These are phyloP conservation scores for Endomychus coccineus DNA, from an alignment of 2,888 invertebrate species.

Conservation along the genomic window DNA sequence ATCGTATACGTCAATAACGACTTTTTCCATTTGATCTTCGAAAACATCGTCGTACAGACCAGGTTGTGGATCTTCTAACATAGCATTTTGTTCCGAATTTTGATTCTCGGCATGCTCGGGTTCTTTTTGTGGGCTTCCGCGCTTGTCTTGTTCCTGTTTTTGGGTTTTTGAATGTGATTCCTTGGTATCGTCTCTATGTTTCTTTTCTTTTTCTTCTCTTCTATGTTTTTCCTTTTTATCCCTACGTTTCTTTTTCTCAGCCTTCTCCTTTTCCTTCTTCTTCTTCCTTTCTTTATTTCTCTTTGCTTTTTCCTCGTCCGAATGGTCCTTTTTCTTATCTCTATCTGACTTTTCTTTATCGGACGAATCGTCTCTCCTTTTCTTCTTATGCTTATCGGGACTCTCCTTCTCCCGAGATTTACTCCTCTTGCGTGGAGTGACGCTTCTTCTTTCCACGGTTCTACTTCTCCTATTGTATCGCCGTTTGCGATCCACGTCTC, in stretches of 20 bases:
- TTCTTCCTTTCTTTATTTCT: constrained; percentile 49
- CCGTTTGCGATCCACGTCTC: constrained; percentile 11
- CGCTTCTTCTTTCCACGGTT: constrained; percentile 24
- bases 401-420: constrained; percentile 25
- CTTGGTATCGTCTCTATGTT: constrained; percentile 22
- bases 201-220: constrained; percentile 34
- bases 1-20: constrained; percentile 51
- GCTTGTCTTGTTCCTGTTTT: constrained; percentile 36
- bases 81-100: no score
- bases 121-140: constrained; percentile 37
- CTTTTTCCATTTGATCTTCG: constrained; percentile 34
- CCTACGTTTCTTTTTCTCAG: constrained; percentile 38
- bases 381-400: constrained; percentile 37
- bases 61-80: constrained; percentile 23
- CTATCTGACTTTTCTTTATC: constrained; percentile 15
- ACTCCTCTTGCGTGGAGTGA: constrained; percentile 16
- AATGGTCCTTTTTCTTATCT: constrained; percentile 30
- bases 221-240: constrained; percentile 37
- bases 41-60: constrained; percentile 52
- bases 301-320: constrained; percentile 39
- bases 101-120: constrained; percentile 39
- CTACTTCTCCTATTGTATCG: constrained; percentile 41
- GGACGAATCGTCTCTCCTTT: constrained; percentile 33
- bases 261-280: constrained; percentile 49
- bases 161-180: no score